Conservation (phyloP, 2,113 vertebrate genomes). For the Verasper variegatus region DNA sequence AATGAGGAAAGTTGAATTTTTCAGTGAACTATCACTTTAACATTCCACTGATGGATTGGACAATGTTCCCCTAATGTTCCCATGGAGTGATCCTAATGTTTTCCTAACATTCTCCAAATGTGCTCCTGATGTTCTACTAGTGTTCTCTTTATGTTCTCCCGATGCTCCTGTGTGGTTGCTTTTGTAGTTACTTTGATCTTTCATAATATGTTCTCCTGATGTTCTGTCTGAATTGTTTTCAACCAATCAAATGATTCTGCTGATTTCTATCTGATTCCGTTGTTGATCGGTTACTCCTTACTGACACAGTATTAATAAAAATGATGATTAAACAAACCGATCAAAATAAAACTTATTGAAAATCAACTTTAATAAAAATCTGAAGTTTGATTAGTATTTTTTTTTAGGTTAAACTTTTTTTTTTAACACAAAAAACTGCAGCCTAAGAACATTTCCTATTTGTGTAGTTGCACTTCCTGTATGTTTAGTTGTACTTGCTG, state of each 20-base stretch:
- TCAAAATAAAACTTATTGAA: not conserved
- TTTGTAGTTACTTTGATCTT: too few species aligned
- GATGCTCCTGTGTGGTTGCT: too few species aligned
- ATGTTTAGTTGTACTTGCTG: too few species aligned
- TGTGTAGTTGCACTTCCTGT: not conserved
- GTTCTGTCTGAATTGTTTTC: not conserved
- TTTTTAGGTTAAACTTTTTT: not conserved
- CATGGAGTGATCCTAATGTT: not conserved
- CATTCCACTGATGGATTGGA: not conserved
- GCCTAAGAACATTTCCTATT: slow-evolving; percentile 60
- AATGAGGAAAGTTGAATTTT: too few species aligned
- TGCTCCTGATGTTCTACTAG: not conserved
- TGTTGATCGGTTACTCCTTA: too few species aligned
- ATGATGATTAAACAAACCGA: not conserved
- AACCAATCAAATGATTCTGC: too few species aligned
- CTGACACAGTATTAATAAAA: not conserved
- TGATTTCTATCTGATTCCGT: too few species aligned
- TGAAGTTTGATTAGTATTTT: not conserved
- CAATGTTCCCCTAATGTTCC: not conserved
- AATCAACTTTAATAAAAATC: not conserved
- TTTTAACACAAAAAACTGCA: not conserved
- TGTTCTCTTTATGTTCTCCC: not conserved
- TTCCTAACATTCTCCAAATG: too few species aligned
- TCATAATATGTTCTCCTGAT: not conserved
- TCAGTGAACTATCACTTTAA: not conserved